A percentile compares a stretch with the other conserved stretches of the same genome.
These are phyloP conservation scores for Clytia hemisphaerica DNA, from an alignment of 30 jellyfish, hydroid and myxozoan species.

Conservation along the genomic window DNA sequence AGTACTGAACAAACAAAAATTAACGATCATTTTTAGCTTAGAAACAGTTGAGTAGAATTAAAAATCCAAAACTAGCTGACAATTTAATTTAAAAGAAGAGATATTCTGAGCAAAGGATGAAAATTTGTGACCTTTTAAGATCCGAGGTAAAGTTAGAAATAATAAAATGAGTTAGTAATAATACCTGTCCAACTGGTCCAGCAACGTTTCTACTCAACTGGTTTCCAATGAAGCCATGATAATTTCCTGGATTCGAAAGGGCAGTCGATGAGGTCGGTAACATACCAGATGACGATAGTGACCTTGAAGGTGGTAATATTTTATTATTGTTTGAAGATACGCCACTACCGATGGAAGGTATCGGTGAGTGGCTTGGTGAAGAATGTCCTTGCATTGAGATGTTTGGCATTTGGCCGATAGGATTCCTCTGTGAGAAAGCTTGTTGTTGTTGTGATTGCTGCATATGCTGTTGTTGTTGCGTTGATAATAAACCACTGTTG, in stretches of 20 bases:
- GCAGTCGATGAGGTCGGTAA: conserved; percentile 26
- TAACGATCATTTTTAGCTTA: too few species aligned
- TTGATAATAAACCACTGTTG: conserved; percentile 71
- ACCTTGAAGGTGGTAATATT: conserved; percentile 26
- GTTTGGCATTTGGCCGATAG: conserved; percentile 48
- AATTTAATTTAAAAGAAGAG: too few species aligned
- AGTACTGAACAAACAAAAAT: too few species aligned
- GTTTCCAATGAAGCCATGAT: conserved; percentile 28
- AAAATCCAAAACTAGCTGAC: too few species aligned
- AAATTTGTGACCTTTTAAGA: neutral
- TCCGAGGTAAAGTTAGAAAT: neutral
- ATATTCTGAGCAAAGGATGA: too few species aligned
- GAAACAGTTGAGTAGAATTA: too few species aligned
- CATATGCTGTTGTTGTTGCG: conserved; percentile 47
- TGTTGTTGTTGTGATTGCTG: conserved; percentile 45
- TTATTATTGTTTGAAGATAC: conserved; percentile 15
- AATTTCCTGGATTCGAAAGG: neutral
- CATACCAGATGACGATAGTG: conserved; percentile 36
- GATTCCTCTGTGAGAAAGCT: conserved; percentile 60
- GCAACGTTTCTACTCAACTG: conserved; percentile 20
- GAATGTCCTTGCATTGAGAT: conserved; percentile 46
- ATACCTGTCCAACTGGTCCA: conserved; percentile 33
- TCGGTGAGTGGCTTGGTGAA: conserved; percentile 37
- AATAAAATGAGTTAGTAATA: neutral
- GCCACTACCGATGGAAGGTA: conserved; percentile 11